These are phyloP conservation scores for Microctenopoma stevenorrisi DNA, from an alignment of 2,797 vertebrate genomes.

Conservation along the genomic window DNA sequence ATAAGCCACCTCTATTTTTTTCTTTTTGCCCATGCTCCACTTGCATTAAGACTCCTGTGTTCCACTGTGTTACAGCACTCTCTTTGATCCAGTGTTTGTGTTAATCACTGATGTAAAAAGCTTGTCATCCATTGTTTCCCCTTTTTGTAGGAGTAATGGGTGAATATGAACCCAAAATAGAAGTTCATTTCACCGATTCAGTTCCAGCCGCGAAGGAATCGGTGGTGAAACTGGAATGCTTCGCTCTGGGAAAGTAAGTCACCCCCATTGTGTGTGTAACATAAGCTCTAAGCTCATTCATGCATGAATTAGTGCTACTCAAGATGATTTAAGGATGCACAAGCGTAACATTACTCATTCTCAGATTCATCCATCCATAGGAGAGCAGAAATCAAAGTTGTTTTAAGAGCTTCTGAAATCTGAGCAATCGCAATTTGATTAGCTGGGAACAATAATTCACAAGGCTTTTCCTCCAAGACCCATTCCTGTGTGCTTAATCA, in stretches of 20 bases:
- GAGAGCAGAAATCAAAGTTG: slow-evolving; percentile 56
- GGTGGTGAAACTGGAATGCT: slow-evolving; percentile 92
- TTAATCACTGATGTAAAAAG: slow-evolving; percentile 71
- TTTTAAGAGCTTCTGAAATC: slow-evolving; percentile 52
- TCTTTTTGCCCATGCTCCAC: slow-evolving; percentile 38
- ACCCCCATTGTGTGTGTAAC: slow-evolving; percentile 36
- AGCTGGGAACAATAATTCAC: slow-evolving; percentile 46
- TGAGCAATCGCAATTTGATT: slow-evolving; percentile 52
- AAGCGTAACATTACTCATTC: slow-evolving; percentile 41
- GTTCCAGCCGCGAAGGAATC: slow-evolving; percentile 94
- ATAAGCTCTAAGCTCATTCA: slow-evolving; percentile 36
- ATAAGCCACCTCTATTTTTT: slow-evolving; percentile 49
- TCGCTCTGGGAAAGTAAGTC: slow-evolving; percentile 97
- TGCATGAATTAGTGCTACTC: slow-evolving; percentile 38
- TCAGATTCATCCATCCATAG: slow-evolving; percentile 42
- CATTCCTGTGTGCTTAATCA: slow-evolving; percentile 43
- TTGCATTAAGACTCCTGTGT: slow-evolving; percentile 57
- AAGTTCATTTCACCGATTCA: slow-evolving; percentile 94
- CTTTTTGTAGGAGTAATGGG: slow-evolving; percentile 90
- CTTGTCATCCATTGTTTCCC: slow-evolving; percentile 62
- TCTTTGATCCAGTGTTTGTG: slow-evolving; percentile 58
- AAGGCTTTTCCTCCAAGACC: slow-evolving; percentile 28
- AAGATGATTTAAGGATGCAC: slow-evolving; percentile 47
- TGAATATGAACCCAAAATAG: slow-evolving; percentile 98
- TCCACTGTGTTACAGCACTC: slow-evolving; percentile 44